Evolutionary conservation across 2,888 invertebrate species (phyloP), one percentile per base, ranked within the genome.

Genomic region (Arenicola marina): DNA sequence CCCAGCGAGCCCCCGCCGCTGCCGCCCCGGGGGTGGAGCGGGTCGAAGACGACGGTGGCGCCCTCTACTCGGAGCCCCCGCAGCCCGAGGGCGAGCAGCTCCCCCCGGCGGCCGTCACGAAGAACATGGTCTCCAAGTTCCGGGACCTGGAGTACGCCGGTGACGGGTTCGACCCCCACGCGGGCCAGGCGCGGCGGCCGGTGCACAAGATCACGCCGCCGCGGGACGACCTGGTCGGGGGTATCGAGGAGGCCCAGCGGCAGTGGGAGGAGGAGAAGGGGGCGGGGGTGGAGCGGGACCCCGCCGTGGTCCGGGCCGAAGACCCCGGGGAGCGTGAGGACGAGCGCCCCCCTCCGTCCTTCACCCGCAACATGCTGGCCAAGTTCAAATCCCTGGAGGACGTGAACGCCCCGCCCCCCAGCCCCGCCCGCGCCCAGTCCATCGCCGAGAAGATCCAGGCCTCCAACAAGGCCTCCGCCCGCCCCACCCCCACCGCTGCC

Each of bases 61-160:
- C n/a, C n/a, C n/a, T n/a, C n/a, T n/a, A n/a, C n/a, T 15, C 38
- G 18, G 48, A 48, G 26, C n/a, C 48, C 7, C 45, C 24, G 29
- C 45, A 24, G 1, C 24, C 62, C 44, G 44, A 56, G 15, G 68
- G 59, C 4, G 65, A 64, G 2, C 68, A 70, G 34, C 61, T 70
- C 4, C 70, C 70, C 11, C 67, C 65, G 26, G 55, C 62, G 2
- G 57, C 60, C 48, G 58, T 65, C 28, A 59, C 70, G 3, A 46
- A 62, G 38, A 69, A 62, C 58, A 21, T 70, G 44, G 58, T 60
- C 43, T 61, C 68, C 2, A 68, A 57, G 59, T 70, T 70, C 56
- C 51, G 59, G 26, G 56, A 59, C 2, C 31, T 68, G 51, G 63
- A 63, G 45, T 54, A 62, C n/a, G 31, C n/a, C 28, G 18, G 34